Evolutionary conservation across 23 tunicate genomes (phyloP).

Genomic region (Diplosoma virens): DNA sequence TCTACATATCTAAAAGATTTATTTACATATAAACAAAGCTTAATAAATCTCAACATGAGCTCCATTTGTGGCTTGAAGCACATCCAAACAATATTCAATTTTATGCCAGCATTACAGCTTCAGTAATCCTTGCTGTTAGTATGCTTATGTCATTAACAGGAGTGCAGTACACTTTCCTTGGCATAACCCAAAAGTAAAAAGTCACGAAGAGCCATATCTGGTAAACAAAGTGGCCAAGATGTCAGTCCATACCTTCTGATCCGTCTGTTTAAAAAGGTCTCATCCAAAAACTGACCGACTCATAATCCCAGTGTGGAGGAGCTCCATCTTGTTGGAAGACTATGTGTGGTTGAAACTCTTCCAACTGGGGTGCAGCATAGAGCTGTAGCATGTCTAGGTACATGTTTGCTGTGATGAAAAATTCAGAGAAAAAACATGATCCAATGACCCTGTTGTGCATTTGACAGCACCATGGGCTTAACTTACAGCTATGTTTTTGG

Average conservation of each 20-base stretch:
- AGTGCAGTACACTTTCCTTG: neutral
- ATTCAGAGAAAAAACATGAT: neutral
- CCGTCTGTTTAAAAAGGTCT: neutral
- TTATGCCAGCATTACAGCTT: no score
- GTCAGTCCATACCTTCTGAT: neutral
- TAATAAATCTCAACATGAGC: no score
- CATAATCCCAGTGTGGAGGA: neutral
- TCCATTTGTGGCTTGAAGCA: no score
- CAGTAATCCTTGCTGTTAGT: neutral
- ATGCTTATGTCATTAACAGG: neutral
- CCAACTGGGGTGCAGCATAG: conserved; percentile 2
- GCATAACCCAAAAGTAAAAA: neutral
- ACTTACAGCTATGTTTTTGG: neutral
- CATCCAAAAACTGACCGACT: neutral
- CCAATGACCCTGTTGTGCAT: conserved; percentile 1
- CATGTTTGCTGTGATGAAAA: neutral
- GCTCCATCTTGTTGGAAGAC: conserved; percentile 13
- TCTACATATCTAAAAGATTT: no score
- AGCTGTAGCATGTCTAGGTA: neutral
- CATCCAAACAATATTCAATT: no score
- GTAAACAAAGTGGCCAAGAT: neutral
- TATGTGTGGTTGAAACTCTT: neutral
- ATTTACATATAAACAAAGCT: no score
- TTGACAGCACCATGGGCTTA: neutral
- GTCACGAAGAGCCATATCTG: neutral